These are phyloP conservation scores for Lysandra bellargus DNA, from an alignment of 2,888 invertebrate genomes.

Conservation along the genomic window DNA sequence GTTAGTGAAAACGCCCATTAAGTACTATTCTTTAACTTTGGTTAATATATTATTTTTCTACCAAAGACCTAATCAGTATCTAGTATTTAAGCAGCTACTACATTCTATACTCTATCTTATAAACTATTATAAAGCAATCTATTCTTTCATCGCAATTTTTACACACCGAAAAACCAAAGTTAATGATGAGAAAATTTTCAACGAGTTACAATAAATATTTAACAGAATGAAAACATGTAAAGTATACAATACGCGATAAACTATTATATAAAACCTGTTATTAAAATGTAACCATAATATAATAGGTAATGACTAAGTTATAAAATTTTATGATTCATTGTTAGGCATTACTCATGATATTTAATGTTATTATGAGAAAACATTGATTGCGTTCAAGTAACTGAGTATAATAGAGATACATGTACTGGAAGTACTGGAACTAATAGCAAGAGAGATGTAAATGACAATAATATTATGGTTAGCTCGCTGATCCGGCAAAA, in stretches of 20 bases:
- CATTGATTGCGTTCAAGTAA: not conserved
- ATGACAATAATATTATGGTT: too few species aligned
- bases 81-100: too few species aligned
- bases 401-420: not conserved
- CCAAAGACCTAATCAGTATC: too few species aligned
- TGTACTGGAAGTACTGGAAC: too few species aligned
- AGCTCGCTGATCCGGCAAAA: too few species aligned
- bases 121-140: too few species aligned
- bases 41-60: too few species aligned
- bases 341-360: not conserved
- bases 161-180: not conserved
- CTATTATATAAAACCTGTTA: not conserved
- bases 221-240: not conserved
- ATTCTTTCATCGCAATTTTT: not conserved
- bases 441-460: too few species aligned
- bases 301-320: constrained; percentile 13
- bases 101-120: too few species aligned
- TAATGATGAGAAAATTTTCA: not conserved
- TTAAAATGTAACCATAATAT: not conserved
- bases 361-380: constrained; percentile 1
- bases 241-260: not conserved
- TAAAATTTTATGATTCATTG: constrained; percentile 1
- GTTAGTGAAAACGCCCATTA: too few species aligned
- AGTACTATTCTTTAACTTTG: too few species aligned
- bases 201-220: not conserved